These are phyloP conservation scores for Scaptomyza montana DNA, from an alignment of 1,140 invertebrate genomes.

Conservation along the genomic window DNA sequence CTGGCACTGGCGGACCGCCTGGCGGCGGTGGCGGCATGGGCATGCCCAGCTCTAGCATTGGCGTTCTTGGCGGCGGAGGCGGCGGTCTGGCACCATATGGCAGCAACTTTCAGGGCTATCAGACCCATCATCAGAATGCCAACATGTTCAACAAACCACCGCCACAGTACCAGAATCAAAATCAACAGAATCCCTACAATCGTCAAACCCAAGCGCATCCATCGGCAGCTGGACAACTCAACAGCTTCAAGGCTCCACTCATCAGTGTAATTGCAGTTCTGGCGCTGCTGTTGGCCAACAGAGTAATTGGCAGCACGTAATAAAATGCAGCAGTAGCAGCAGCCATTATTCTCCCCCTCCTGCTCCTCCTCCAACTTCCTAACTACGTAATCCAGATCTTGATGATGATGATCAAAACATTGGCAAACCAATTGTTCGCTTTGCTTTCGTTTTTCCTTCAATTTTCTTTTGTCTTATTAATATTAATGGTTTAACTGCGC, in stretches of 20 bases:
- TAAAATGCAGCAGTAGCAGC: conserved; percentile 27
- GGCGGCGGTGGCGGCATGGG: conserved; percentile 57
- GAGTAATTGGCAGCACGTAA: conserved; percentile 36
- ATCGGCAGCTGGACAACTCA: conserved; percentile 49
- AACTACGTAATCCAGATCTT: not conserved
- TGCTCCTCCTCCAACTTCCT: not conserved
- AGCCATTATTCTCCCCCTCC: not conserved
- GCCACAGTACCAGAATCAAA: conserved; percentile 80
- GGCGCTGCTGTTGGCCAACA: conserved; percentile 20
- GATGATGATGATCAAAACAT: conserved; percentile 18
- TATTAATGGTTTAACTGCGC: not conserved
- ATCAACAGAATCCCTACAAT: conserved; percentile 80
- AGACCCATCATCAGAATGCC: conserved; percentile 68
- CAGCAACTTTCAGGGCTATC: conserved; percentile 70
- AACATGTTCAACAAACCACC: conserved; percentile 83
- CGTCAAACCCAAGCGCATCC: conserved; percentile 80
- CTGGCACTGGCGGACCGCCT: conserved; percentile 73
- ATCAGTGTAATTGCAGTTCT: conserved; percentile 1
- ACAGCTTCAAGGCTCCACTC: not conserved
- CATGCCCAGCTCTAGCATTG: conserved; percentile 66
- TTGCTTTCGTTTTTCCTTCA: conserved; percentile 12
- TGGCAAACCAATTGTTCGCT: conserved; percentile 3
- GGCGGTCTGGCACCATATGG: conserved; percentile 70
- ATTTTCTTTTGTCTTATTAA: conserved; percentile 4
- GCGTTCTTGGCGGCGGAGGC: conserved; percentile 72